phyloP scores from a whole-genome alignment of 2,113 vertebrate genomes.

The Oceanodroma tethys region DNA sequence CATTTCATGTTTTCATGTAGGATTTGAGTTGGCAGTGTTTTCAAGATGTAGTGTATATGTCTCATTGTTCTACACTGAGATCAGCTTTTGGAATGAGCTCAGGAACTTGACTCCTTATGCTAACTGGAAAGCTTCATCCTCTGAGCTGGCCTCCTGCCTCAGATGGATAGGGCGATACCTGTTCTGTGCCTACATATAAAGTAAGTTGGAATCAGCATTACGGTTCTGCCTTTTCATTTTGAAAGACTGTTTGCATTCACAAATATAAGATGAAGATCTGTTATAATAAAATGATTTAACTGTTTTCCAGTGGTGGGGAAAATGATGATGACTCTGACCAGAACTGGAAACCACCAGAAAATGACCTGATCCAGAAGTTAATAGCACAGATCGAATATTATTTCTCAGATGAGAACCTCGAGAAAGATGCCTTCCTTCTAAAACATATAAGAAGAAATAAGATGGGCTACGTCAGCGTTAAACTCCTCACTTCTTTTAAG shows the following conservation, averaged over 20 bases:
- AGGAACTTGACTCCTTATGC: not conserved
- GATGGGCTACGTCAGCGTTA: slow-evolving; percentile 95
- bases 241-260: not conserved
- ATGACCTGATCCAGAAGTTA: slow-evolving; percentile 87
- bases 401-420: slow-evolving; percentile 95
- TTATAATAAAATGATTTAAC: not conserved
- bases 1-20: not conserved
- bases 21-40: not conserved
- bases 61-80: not conserved
- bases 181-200: not conserved
- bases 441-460: slow-evolving; percentile 96
- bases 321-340: slow-evolving; percentile 79
- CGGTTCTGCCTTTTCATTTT: not conserved
- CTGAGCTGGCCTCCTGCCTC: not conserved
- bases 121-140: not conserved
- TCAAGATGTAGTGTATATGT: not conserved
- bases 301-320: slow-evolving; percentile 83
- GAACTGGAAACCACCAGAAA: slow-evolving; percentile 90
- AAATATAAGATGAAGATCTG: not conserved
- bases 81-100: not conserved
- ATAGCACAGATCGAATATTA: slow-evolving; percentile 94
- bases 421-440: slow-evolving; percentile 94
- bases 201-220: not conserved
- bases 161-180: not conserved
- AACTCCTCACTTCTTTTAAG: slow-evolving; percentile 97